These are phyloP conservation scores for Chaetops frenatus DNA, from an alignment of 2,113 vertebrate species.

Conservation along the genomic window DNA sequence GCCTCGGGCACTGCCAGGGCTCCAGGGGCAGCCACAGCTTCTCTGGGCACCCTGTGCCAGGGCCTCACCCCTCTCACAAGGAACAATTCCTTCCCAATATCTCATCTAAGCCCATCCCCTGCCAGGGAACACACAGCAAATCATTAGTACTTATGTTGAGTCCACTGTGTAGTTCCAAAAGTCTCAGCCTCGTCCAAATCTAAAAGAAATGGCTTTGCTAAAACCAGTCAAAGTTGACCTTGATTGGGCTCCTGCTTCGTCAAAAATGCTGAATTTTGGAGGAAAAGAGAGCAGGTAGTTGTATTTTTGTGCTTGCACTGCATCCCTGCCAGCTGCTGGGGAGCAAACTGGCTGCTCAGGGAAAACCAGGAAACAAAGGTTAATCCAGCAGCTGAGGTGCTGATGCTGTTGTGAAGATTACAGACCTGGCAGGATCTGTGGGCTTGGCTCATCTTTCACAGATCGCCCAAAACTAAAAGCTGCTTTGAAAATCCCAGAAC, in stretches of 20 bases:
- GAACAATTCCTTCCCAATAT: not conserved
- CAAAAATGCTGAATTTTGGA: not conserved
- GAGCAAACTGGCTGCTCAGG: not conserved
- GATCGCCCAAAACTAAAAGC: not conserved
- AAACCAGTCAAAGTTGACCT: not conserved
- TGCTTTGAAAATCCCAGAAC: not conserved
- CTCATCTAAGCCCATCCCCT: not conserved
- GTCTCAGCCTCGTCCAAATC: not conserved
- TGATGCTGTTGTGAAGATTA: not conserved
- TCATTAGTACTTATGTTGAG: rapidly evolving
- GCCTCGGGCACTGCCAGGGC: not conserved
- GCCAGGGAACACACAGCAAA: not conserved
- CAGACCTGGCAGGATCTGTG: not conserved
- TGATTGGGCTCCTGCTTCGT: not conserved
- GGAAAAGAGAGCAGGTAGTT: not conserved
- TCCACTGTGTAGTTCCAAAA: not conserved
- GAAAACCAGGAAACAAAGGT: not conserved
- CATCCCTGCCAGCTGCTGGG: not conserved
- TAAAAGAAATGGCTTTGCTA: not conserved
- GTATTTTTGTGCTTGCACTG: not conserved
- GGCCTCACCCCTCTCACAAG: rapidly evolving
- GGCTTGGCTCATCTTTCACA: not conserved
- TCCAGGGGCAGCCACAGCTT: not conserved
- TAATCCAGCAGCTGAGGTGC: not conserved
- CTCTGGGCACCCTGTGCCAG: not conserved